Conservation (phyloP, 2,888 invertebrate genomes). For the Caenorhabditis sp. region DNA sequence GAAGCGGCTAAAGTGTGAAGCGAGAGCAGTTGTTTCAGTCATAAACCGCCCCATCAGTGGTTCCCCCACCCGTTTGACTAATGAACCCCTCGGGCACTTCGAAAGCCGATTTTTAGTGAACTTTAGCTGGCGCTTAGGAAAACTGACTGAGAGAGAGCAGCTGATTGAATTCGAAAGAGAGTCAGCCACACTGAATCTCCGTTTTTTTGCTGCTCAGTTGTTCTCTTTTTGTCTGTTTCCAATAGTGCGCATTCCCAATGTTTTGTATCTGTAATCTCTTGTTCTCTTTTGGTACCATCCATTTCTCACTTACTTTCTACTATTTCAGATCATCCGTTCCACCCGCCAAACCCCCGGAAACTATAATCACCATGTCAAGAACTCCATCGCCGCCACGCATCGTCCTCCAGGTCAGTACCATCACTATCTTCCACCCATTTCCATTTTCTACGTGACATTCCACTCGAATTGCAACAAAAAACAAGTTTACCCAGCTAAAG, state of each 20-base stretch:
- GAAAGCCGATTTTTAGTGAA: slow-evolving; percentile 5
- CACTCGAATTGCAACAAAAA: slow-evolving; percentile 15
- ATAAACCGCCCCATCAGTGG: slow-evolving; percentile 6
- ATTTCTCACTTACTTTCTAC: neutral
- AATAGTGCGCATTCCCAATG: too few relatives aligned
- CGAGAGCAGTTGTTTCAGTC: slow-evolving; percentile 12
- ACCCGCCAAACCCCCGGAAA: slow-evolving; percentile 7
- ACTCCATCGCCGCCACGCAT: slow-evolving; percentile 55
- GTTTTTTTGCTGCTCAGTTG: neutral
- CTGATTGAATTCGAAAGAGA: neutral
- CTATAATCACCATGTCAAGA: slow-evolving; percentile 23
- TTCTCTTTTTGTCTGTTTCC: neutral
- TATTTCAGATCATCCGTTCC: slow-evolving; percentile 3
- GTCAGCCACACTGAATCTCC: neutral
- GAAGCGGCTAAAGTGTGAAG: slow-evolving; percentile 20
- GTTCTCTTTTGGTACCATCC: neutral
- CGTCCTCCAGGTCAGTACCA: slow-evolving; percentile 35
- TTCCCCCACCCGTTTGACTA: slow-evolving; percentile 3
- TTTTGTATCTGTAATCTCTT: neutral
- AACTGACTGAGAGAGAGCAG: neutral
- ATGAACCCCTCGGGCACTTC: slow-evolving; percentile 15
- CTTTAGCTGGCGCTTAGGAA: neutral
- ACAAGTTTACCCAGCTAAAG: slow-evolving; percentile 26
- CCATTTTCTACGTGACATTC: slow-evolving; percentile 8
- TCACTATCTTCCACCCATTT: neutral